Base-by-base conservation (phyloP, 64 coral and sea anemone species). In the Dendronephthya gigantea region DNA sequence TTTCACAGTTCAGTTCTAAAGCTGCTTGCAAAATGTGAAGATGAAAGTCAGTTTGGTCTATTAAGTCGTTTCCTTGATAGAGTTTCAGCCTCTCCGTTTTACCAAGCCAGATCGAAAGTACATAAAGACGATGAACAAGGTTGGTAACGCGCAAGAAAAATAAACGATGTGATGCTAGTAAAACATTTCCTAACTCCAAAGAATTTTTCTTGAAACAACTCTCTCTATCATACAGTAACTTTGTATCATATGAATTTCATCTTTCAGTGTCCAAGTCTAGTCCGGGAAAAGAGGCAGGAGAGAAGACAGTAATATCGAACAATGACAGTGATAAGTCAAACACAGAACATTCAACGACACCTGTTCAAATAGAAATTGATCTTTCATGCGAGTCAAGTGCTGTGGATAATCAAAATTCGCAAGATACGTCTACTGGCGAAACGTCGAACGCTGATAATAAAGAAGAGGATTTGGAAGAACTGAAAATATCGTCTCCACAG, bases 1-100 rank as follows among this genome's bases (percentile, higher is more conserved):
- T 83, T 98, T 33, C 95, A 98, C 50, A 91, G 84, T 49, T 93
- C 95, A 33, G 70, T 91, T 48, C 75, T 98, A 1, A 98, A 98
- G 32, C 51, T 92, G 40, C 50, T 98, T 1, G 83, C 91, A 45
- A 87, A 88, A 83, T 41, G 88, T 82, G 87, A 83, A 75, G 87
- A 89, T 35, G 90, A 93, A 40, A 85, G 89, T 4, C 81, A 98
- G 79, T 83, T 70, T 0, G 48, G 30, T 84, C 39, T 98, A 25
- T 84, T 98, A 15, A 84, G 93, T 31, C 66, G 91, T 27, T 87
- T 93, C 65, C 85, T 98, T 74, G 48, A 93, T 58, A 84, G 68
- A 76, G 89, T 91, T 14, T 87, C 92, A 11, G 62, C 84, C 56
- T 89, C 92, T 39, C 95, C 95, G 16, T 98, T 98, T 85, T 93